Base-by-base conservation (phyloP, 2,888 invertebrate genomes). In the Morpho helenor region DNA sequence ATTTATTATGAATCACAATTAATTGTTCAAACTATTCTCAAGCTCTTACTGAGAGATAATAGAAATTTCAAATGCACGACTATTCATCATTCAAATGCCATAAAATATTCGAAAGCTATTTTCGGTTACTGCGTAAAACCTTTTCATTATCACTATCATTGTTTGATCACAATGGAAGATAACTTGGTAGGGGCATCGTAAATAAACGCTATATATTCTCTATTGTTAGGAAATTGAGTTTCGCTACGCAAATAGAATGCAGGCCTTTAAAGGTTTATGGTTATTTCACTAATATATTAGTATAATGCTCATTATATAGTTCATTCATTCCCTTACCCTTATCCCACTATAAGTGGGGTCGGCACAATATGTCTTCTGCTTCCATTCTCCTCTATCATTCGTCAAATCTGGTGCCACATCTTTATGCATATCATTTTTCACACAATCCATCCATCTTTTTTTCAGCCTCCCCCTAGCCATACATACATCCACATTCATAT, bases 201-300 rank as follows among this genome's bases (percentile, higher is more conserved):
- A 52, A 52, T 46, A 52, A 46, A 39, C 45, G 40, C 46, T 22
- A 52, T 52, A 52, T 52, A 52, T 52, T 52, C 40, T 52, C 45
- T 52, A 52, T 52, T 52, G 46, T 52, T 46, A 8, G 52, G 40
- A 46, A 52, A 52, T 41, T 52, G 52, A 52, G 52, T 52, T 46
- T 45, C 52, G 22, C 45, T 22, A 40, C 46, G 39, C 23, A 16
- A 52, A 52, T 52, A 52, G 16, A 52, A 52, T 46, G 52, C 40
- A 52, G 40, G 46, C 45, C 16, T 46, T n/a, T 8, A 10, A 39
- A 43, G 51, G 51, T 31, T 51, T 51, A 44, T 44, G 51, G 31
- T 44, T 42, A n/a, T 8, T n/a, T 23, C 43, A 23, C 23, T 43
- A 23, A 40, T 40, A 50, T 41, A 8, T 7, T 8, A 47, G 23